These are phyloP conservation scores for Melinopterus prodromus DNA, from an alignment of 2,888 invertebrate genomes.

Conservation along the genomic window DNA sequence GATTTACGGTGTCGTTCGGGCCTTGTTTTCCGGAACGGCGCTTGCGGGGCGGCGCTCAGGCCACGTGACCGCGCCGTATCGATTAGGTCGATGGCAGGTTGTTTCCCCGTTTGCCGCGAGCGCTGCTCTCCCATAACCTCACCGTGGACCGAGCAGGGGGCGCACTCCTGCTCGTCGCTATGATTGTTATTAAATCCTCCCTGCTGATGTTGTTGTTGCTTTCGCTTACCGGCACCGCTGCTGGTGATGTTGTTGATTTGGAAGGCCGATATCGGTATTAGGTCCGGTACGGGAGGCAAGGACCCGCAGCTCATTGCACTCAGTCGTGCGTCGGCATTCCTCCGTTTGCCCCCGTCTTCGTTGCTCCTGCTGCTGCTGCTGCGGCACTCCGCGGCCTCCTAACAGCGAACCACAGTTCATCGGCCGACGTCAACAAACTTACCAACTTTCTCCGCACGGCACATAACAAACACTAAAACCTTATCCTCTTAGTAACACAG, in stretches of 20 bases:
- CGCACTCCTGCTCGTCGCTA: slow-evolving; percentile 49
- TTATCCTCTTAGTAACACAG: not conserved
- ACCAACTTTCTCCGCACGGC: slow-evolving; percentile 8
- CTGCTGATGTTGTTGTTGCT: slow-evolving; percentile 41
- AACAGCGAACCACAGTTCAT: not conserved
- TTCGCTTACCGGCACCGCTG: slow-evolving; percentile 38
- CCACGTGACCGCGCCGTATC: slow-evolving; percentile 61
- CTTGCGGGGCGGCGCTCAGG: slow-evolving; percentile 56
- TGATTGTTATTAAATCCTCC: slow-evolving; percentile 42
- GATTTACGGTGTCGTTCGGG: slow-evolving; percentile 41
- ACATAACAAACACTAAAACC: slow-evolving; percentile 13
- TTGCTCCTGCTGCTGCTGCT: slow-evolving; percentile 38
- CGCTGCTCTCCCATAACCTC: slow-evolving; percentile 61
- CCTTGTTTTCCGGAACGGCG: slow-evolving; percentile 57
- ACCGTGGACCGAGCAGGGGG: slow-evolving; percentile 53
- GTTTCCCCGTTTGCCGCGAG: slow-evolving; percentile 56
- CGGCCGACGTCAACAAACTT: not conserved
- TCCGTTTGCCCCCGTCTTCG: slow-evolving; percentile 29
- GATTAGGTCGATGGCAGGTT: slow-evolving; percentile 57
- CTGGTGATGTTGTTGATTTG: slow-evolving; percentile 52
- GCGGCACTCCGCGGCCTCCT: slow-evolving; percentile 10
- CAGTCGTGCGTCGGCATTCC: slow-evolving; percentile 30
- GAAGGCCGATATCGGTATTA: slow-evolving; percentile 59
- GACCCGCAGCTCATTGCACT: slow-evolving; percentile 56
- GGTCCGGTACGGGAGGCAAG: slow-evolving; percentile 59